Conservation (phyloP, 2,113 vertebrate species). For the Gasterosteus nipponicus region DNA sequence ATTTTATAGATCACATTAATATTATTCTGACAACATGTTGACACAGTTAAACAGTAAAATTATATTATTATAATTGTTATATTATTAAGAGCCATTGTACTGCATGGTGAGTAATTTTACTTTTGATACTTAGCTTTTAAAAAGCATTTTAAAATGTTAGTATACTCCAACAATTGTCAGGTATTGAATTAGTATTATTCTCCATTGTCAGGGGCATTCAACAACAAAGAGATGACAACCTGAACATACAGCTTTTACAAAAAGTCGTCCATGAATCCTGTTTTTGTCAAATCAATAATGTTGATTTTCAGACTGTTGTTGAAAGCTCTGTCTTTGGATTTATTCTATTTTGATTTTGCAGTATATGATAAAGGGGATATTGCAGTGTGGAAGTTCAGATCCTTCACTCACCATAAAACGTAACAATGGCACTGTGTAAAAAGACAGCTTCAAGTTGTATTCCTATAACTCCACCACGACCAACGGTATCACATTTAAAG, state of each 20-base stretch:
- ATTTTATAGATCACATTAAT: not conserved
- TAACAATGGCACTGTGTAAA: not conserved
- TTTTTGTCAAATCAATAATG: not conserved
- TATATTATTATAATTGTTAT: too few relatives aligned
- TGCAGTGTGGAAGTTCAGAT: not conserved
- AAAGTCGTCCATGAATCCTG: not conserved
- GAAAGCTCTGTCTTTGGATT: not conserved
- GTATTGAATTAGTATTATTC: not conserved
- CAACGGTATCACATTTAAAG: not conserved
- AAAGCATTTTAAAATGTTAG: not conserved
- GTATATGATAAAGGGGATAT: not conserved
- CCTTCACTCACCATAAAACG: not conserved
- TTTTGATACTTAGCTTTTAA: not conserved
- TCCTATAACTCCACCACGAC: not conserved
- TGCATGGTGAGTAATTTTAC: not conserved
- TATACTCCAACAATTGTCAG: not conserved
- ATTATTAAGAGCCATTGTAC: not conserved
- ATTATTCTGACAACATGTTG: not conserved
- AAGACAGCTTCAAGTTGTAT: not conserved
- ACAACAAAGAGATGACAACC: not conserved
- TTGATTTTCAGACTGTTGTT: not conserved
- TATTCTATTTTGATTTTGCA: not conserved
- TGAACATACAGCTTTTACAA: not conserved
- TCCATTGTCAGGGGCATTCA: not conserved
- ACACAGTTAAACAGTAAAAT: not conserved